Evolutionary conservation across 2,797 vertebrate species (phyloP), one percentile per base, ranked within the genome.

Genomic region (Acomys russatus): DNA sequence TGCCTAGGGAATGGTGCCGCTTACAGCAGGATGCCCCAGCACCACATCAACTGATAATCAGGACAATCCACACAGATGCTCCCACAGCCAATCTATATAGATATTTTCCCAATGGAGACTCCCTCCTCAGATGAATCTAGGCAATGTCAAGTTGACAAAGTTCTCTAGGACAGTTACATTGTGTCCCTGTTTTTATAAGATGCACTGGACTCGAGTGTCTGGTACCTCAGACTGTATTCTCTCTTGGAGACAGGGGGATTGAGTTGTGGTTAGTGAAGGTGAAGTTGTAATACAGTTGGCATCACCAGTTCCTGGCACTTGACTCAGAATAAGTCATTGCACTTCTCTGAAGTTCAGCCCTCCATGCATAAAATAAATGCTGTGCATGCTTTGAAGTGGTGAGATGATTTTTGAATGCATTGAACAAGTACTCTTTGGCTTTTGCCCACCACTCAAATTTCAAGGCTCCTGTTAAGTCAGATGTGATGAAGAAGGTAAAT

Each of bases 401-500:
- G 44, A 79, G 17, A 33, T 30, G 84, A 83, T 88, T 28, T 92
- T 89, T 95, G 44, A 91, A 93, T 76, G 56, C 61, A 51, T 18
- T 91, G 88, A 44, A 85, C 17, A 49, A n/a, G 11, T 7, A 78
- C 49, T 82, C 76, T 38, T 68, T 66, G 49, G 6, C 22, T 92
- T 91, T 92, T 70, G 84, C 15, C 59, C 17, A 80, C 74, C 28
- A 56, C 6, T 89, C 59, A 66, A 54, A 85, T 94, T 92, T 92
- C 35, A 93, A 92, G 17, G 25, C 2, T 30, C 93, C 91, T 77
- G 74, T 18, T 90, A n/a, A 94, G 25, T 11, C 30, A 91, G 91
- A 91, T 90, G 88, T 54, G 94, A 92, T 49, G 12, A 85, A 94
- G 10, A 70, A 92, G 14, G 2, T 25, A 89, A 94, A 88, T 49